Conservation (phyloP, 2,113 vertebrate genomes). For the Chloebia gouldiae region DNA sequence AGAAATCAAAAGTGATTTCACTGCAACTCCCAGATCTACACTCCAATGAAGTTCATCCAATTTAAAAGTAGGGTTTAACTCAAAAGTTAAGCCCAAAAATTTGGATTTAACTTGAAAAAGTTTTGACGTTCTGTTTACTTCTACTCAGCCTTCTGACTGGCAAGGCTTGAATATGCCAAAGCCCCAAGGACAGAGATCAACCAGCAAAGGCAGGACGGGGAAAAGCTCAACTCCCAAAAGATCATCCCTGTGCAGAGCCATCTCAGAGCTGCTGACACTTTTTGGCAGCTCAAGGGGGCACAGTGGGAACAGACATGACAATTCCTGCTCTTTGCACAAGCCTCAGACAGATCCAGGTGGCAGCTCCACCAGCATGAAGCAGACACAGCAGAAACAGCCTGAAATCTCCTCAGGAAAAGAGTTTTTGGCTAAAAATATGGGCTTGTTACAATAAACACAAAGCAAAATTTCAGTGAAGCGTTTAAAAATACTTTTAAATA, state of each 20-base stretch:
- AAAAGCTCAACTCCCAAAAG: neutral
- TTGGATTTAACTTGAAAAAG: neutral
- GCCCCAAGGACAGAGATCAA: neutral
- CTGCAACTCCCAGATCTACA: neutral
- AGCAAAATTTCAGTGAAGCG: neutral
- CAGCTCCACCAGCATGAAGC: neutral
- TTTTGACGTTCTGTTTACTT: neutral
- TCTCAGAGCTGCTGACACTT: neutral
- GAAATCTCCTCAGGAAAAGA: neutral
- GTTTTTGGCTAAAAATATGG: fast-evolving
- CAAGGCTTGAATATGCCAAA: neutral
- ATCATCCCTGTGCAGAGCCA: neutral
- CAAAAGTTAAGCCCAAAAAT: neutral
- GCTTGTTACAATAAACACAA: neutral
- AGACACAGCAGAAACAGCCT: neutral
- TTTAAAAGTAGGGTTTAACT: neutral
- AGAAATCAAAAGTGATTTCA: neutral
- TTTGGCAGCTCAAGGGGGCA: neutral
- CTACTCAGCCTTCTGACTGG: neutral
- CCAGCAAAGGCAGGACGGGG: neutral
- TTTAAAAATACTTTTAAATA: neutral
- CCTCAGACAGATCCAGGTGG: neutral
- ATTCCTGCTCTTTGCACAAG: neutral
- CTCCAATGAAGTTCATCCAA: neutral
- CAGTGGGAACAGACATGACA: neutral